Evolutionary conservation across 2,113 vertebrate species (phyloP).

Genomic region (Chroicocephalus ridibundus): DNA sequence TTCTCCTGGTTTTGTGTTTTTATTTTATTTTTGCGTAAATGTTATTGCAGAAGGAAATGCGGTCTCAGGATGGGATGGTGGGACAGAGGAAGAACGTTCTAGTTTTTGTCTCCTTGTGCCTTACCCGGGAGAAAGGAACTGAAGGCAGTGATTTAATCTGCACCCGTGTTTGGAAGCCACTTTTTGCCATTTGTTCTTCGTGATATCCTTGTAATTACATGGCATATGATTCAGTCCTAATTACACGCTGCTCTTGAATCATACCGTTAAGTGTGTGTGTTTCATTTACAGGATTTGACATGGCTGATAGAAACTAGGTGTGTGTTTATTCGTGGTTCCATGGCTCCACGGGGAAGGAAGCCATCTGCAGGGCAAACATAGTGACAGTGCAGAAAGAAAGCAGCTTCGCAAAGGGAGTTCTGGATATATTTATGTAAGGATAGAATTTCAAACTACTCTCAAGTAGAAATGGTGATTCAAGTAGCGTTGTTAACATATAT

Average conservation of each 20-base stretch:
- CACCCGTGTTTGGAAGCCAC: not conserved
- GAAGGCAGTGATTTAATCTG: not conserved
- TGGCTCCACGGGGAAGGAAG: not conserved
- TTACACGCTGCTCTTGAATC: not conserved
- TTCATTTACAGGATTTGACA: not conserved
- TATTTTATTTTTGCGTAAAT: not conserved
- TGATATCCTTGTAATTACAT: not conserved
- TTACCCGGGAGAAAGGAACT: not conserved
- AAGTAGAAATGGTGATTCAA: not conserved
- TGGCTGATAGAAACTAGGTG: accelerated
- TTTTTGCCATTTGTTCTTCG: not conserved
- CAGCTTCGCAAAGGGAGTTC: not conserved
- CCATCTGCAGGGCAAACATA: not conserved
- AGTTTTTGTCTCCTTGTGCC: not conserved
- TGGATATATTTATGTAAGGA: not conserved
- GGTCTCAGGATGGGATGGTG: not conserved
- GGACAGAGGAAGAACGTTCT: accelerated
- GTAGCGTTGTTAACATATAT: not conserved
- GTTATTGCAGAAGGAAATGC: not conserved
- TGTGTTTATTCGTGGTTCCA: accelerated
- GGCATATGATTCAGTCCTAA: not conserved
- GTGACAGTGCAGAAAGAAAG: not conserved
- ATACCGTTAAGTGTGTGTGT: accelerated
- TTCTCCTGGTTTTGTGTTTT: not conserved
- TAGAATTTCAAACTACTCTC: not conserved